A percentile compares a stretch with the other conserved stretches of the same genome.
These are phyloP conservation scores for Perccottus glenii DNA, from an alignment of 2,113 vertebrate species.

Conservation along the genomic window DNA sequence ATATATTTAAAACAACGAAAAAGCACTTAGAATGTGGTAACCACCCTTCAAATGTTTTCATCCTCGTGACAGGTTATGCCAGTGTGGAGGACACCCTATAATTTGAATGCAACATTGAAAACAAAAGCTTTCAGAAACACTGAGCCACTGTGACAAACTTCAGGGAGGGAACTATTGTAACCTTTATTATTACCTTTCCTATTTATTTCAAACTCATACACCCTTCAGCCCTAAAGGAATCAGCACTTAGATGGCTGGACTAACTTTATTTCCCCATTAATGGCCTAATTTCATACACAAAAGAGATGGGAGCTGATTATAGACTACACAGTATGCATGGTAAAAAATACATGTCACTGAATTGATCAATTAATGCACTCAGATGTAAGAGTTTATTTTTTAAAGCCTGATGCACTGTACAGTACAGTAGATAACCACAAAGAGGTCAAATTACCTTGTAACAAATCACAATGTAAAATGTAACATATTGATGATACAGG, in stretches of 20 bases:
- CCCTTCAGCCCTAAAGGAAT: neutral
- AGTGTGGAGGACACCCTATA: neutral
- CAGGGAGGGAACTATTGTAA: neutral
- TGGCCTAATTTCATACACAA: neutral
- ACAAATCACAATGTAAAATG: conserved; percentile 30
- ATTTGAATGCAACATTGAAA: neutral
- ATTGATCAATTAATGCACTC: neutral
- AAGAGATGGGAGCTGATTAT: neutral
- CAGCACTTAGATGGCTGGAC: too few species aligned
- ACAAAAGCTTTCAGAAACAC: too few species aligned
- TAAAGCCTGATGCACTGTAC: conserved; percentile 28
- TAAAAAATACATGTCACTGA: neutral
- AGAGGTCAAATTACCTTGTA: conserved; percentile 27
- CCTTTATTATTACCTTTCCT: neutral
- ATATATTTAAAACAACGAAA: neutral
- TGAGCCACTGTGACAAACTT: neutral
- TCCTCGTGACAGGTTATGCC: neutral
- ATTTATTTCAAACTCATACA: neutral
- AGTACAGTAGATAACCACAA: conserved; percentile 40
- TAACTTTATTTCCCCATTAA: neutral
- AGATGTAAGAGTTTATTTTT: conserved; percentile 47
- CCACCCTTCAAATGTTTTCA: neutral
- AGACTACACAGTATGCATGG: neutral
- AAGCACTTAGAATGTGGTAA: neutral
- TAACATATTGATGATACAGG: conserved; percentile 46